Evolutionary conservation across 2,113 vertebrate species (phyloP).

Genomic region (Microcebus murinus): DNA sequence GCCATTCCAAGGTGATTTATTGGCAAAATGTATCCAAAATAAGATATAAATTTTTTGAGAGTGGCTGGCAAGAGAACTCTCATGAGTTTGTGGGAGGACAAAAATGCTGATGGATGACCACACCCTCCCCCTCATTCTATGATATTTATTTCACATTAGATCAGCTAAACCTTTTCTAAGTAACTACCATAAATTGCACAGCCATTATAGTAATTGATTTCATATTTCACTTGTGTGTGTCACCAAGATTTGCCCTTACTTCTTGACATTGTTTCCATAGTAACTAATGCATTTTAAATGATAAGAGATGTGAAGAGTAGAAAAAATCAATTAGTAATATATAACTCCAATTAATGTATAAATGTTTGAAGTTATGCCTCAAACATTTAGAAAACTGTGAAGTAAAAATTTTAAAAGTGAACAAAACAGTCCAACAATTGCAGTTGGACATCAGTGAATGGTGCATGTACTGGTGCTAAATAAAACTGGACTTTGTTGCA

Average conservation of each 20-base stretch:
- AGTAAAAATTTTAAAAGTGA: slow-evolving; percentile 41
- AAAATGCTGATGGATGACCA: not conserved
- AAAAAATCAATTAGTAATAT: slow-evolving; percentile 67
- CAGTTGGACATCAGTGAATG: not conserved
- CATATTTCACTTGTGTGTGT: slow-evolving; percentile 57
- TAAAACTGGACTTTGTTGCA: not conserved
- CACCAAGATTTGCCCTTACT: slow-evolving; percentile 43
- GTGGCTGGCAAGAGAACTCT: not conserved
- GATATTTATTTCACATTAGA: slow-evolving; percentile 46
- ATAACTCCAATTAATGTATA: slow-evolving; percentile 53
- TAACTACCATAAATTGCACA: slow-evolving; percentile 54
- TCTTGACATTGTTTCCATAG: slow-evolving; percentile 49
- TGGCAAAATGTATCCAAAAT: not conserved
- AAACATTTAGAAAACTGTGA: not conserved
- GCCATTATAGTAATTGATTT: slow-evolving; percentile 58
- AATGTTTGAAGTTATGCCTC: slow-evolving; percentile 33
- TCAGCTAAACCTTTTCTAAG: slow-evolving; percentile 35
- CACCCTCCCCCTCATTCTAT: not conserved
- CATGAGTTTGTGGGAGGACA: not conserved
- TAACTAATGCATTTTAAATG: slow-evolving; percentile 62
- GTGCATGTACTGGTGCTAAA: not conserved
- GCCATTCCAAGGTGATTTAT: not conserved
- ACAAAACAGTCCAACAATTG: not conserved
- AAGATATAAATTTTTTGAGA: not conserved
- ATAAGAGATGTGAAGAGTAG: slow-evolving; percentile 36